Evolutionary conservation across 2,113 vertebrate genomes (phyloP), one percentile per base, ranked within the genome.

Genomic region (Theristicus caerulescens): DNA sequence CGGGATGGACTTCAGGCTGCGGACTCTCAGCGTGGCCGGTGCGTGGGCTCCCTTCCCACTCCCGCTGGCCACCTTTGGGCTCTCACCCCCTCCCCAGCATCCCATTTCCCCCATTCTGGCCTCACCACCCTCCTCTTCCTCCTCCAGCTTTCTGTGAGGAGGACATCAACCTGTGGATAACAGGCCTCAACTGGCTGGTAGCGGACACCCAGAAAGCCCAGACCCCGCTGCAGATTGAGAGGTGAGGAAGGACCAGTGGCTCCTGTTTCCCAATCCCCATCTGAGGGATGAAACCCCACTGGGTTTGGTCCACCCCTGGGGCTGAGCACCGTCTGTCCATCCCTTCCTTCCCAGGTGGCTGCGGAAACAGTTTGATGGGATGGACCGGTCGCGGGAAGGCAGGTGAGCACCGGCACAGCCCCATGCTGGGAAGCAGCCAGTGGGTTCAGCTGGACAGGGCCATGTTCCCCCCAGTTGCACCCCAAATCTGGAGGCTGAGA

Each of bases 161-260:
- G 90, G 99, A 99, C 86, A 98, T 98, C 96, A 99, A 97, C 94
- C 97, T 99, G 57, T 99, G 99, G 98, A 97, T 99, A 82, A 97
- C 98, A 0, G 98, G 99, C 18, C 97, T 99, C 92, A 99, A 98
- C 97, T 99, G 99, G 99, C 93, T 99, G 95, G 98, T 99, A 95
- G 74, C 36, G 0, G 98, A 99, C 93, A 98, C 98, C 3, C 98
- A 98, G 95, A 98, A 96, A 91, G 98, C 98, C 7, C 98, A 98
- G 3, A 98, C 98, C 2, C 98, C 98, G 0, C 98, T 98, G 55
- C 98, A 98, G 94, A 98, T 97, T 0, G 98, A 99, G 97, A 98
- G 99, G 99, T 99, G 87, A 55, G 74, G 66, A 29, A 26, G 42
- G 57, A 38, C 8, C 20, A 8, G 40, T 3, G 17, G 19, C 8